phyloP scores from a whole-genome alignment of 1,140 invertebrate genomes.

The Drosophila paulistorum region DNA sequence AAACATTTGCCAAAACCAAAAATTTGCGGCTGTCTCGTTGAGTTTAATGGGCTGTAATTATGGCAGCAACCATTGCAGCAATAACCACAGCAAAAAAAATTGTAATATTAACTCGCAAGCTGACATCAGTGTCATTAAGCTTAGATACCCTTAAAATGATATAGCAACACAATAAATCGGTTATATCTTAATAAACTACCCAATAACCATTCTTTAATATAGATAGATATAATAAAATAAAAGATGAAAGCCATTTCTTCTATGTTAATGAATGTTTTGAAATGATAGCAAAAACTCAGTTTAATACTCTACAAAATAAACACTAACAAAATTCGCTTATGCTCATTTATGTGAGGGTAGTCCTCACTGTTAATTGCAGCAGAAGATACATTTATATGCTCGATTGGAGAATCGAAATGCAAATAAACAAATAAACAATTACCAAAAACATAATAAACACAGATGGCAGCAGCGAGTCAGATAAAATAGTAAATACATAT shows the following conservation, averaged over 20 bases:
- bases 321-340: not conserved
- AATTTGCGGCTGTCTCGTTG: slow-evolving; percentile 65
- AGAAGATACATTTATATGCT: not conserved
- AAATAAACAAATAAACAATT: slow-evolving; percentile 44
- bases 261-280: too few species aligned
- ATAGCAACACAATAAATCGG: too few species aligned
- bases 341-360: not conserved
- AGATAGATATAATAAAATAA: too few species aligned
- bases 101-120: too few species aligned
- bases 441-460: slow-evolving; percentile 11
- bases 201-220: too few species aligned
- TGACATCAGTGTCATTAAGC: too few species aligned
- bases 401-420: slow-evolving; percentile 14
- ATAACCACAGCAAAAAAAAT: not conserved
- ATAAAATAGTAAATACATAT: not conserved
- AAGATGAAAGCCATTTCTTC: too few species aligned
- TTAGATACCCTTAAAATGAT: too few species aligned
- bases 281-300: too few species aligned
- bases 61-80: slow-evolving; percentile 12
- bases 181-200: too few species aligned
- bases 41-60: slow-evolving; percentile 68
- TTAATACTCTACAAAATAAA: too few species aligned
- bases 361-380: not conserved
- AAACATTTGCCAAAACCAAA: slow-evolving; percentile 56
- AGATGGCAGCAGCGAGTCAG: not conserved